Percentiles rank a stretch among this genome's conserved stretches.
Conservation (phyloP, 2,888 invertebrate genomes). For the Cheilosia pagana region DNA sequence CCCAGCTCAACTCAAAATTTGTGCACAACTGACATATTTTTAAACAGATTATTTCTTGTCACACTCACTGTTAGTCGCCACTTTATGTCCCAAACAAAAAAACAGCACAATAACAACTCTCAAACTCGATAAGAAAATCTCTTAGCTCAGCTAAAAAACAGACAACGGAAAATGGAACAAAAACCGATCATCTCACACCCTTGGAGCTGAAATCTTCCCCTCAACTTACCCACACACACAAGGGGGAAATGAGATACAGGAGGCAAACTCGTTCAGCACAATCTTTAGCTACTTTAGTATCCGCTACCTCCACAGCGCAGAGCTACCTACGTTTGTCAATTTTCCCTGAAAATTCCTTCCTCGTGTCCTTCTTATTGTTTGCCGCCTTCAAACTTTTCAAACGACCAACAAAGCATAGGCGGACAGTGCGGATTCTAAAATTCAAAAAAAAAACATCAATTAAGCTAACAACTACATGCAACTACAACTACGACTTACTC, state of each 20-base stretch:
- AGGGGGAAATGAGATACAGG: too few species aligned
- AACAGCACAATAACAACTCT: too few species aligned
- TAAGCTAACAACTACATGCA: slow-evolving; percentile 45
- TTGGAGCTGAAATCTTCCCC: background rate
- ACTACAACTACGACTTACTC: too few species aligned
- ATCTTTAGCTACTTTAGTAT: slow-evolving; percentile 1
- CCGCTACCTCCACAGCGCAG: background rate
- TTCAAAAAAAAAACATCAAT: slow-evolving; percentile 47
- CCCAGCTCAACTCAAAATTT: too few species aligned
- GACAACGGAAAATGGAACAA: too few species aligned
- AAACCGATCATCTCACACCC: too few species aligned
- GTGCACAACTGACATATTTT: too few species aligned
- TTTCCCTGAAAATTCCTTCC: background rate
- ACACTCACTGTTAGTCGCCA: too few species aligned
- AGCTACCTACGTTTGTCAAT: slow-evolving; percentile 15
- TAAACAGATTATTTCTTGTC: too few species aligned
- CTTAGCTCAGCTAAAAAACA: too few species aligned
- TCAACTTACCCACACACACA: background rate
- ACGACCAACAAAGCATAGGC: slow-evolving; percentile 33
- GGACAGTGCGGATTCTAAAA: slow-evolving; percentile 12
- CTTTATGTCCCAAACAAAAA: too few species aligned
- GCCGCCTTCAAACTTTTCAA: slow-evolving; percentile 23
- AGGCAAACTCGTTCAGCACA: background rate
- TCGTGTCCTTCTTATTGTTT: background rate
- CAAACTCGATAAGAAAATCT: too few species aligned